phyloP scores from a whole-genome alignment of 2,888 invertebrate species.

The Isotomurus palustris region DNA sequence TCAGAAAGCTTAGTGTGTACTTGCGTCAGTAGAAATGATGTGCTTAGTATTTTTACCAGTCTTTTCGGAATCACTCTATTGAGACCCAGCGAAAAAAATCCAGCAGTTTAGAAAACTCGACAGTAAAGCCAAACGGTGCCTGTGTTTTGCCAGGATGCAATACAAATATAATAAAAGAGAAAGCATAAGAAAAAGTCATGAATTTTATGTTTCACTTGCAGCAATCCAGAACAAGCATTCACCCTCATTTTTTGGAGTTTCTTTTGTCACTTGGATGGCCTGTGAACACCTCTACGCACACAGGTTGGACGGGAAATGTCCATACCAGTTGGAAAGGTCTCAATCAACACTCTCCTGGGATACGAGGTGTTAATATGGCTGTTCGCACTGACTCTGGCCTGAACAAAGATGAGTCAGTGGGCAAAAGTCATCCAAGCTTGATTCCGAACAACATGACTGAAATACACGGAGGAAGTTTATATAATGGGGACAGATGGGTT shows the following conservation, averaged over 20 bases:
- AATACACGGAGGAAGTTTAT: conserved; percentile 64
- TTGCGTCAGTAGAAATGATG: too few species aligned
- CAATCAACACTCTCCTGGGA: conserved; percentile 1
- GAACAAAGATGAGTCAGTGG: conserved; percentile 8
- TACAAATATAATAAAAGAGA: too few species aligned
- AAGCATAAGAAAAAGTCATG: too few species aligned
- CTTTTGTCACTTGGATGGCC: conserved; percentile 78
- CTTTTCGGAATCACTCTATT: too few species aligned
- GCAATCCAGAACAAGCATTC: conserved; percentile 51
- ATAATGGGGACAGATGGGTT: conserved; percentile 74
- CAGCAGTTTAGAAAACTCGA: too few species aligned
- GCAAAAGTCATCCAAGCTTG: background rate
- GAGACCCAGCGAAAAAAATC: too few species aligned
- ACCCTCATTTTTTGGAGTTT: conserved; percentile 58
- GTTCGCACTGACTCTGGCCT: too few species aligned
- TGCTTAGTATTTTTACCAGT: too few species aligned
- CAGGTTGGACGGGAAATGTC: conserved; percentile 91
- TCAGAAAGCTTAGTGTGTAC: too few species aligned
- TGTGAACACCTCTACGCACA: conserved; percentile 76
- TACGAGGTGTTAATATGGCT: background rate
- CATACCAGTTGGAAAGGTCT: conserved; percentile 72
- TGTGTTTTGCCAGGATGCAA: too few species aligned
- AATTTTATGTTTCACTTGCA: conserved; percentile 46
- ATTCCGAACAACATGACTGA: conserved; percentile 31
- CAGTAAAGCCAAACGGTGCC: too few species aligned